Evolutionary conservation across 2,113 vertebrate genomes (phyloP).

Genomic region (Syrmaticus mikado): DNA sequence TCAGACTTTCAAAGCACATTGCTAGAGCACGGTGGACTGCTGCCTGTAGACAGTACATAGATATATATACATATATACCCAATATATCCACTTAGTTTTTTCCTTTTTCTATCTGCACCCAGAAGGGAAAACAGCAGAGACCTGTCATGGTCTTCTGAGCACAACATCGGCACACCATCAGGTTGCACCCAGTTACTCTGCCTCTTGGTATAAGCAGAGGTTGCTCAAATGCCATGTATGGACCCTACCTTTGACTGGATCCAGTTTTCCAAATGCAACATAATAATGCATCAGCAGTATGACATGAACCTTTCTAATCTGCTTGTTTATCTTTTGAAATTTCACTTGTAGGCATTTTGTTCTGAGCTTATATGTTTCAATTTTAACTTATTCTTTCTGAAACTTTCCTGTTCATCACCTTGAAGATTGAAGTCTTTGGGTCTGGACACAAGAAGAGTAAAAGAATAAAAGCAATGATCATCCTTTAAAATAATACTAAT

Average conservation of each 20-base stretch:
- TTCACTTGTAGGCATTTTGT: background rate
- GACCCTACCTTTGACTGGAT: background rate
- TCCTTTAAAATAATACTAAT: background rate
- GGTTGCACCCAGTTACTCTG: rapidly evolving
- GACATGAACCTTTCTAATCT: background rate
- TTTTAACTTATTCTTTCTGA: background rate
- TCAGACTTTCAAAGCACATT: background rate
- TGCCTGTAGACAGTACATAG: background rate
- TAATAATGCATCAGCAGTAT: background rate
- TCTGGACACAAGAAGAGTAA: background rate
- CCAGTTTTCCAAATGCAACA: background rate
- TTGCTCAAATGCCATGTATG: rapidly evolving
- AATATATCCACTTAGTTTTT: too few relatives aligned
- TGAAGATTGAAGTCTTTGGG: background rate
- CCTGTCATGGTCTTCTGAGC: background rate
- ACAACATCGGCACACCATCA: rapidly evolving
- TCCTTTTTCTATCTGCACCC: background rate
- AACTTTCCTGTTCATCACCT: background rate
- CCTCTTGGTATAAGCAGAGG: background rate
- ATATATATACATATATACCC: too few relatives aligned
- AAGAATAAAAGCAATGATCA: background rate
- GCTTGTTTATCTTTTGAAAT: background rate
- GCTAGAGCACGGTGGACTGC: background rate
- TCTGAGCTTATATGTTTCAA: background rate
- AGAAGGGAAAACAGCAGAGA: background rate